Conservation (phyloP, 2,113 vertebrate species). For the Halichoerus grypus region DNA sequence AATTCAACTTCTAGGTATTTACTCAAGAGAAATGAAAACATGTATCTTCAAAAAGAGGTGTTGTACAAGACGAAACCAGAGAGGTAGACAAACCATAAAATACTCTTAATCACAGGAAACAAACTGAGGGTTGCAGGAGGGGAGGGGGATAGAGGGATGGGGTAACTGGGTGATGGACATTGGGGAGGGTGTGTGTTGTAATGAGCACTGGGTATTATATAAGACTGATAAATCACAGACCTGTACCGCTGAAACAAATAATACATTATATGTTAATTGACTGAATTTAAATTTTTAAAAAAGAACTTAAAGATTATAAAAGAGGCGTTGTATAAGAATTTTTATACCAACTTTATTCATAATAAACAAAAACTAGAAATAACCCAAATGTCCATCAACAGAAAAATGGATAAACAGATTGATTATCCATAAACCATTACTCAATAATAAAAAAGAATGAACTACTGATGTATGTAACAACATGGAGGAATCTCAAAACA, state of each 20-base stretch:
- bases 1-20: slow-evolving; percentile 42
- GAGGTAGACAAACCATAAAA: too few species aligned
- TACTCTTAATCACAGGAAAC: too few species aligned
- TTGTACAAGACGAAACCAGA: neutral
- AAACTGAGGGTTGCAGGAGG: too few species aligned
- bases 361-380: slow-evolving; percentile 26
- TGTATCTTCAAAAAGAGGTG: neutral
- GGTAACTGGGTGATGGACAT: too few species aligned
- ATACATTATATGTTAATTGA: too few species aligned
- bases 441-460: slow-evolving; percentile 47
- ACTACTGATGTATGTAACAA: neutral
- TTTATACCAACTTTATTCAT: slow-evolving; percentile 6
- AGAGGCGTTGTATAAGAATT: neutral
- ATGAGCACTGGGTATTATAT: too few species aligned
- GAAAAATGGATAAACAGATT: neutral
- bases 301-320: neutral
- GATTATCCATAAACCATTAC: neutral
- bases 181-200: too few species aligned
- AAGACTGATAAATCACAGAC: too few species aligned
- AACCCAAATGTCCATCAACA: neutral
- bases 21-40: neutral
- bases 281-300: too few species aligned
- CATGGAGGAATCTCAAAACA: slow-evolving; percentile 26
- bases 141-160: too few species aligned
- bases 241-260: too few species aligned